Conservation (phyloP, 2,113 vertebrate species). For the Heteronetta atricapilla region DNA sequence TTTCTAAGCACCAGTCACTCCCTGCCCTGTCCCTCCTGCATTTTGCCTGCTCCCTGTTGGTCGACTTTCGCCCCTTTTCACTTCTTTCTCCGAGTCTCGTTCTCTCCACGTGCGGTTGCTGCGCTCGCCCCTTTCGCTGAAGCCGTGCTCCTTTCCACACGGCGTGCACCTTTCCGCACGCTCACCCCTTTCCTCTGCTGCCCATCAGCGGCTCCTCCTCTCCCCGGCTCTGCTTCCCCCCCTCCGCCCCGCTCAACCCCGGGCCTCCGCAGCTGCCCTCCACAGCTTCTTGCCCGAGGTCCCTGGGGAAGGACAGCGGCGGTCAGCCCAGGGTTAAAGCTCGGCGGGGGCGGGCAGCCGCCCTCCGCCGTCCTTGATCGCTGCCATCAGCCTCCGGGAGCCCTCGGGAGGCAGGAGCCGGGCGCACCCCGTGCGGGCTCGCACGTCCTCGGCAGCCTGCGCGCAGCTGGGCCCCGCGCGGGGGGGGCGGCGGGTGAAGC, state of each 20-base stretch:
- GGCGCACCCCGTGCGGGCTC: neutral
- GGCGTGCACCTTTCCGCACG: fast-evolving
- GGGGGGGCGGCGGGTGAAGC: neutral
- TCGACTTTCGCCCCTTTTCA: neutral
- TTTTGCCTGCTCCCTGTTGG: neutral
- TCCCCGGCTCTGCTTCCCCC: neutral
- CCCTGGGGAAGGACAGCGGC: neutral
- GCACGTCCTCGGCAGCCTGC: constrained; percentile 43
- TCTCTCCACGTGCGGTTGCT: neutral
- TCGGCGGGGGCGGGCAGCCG: neutral
- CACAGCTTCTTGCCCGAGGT: neutral
- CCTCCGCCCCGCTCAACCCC: neutral
- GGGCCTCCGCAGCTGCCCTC: neutral
- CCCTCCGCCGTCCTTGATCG: neutral
- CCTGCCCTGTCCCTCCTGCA: neutral
- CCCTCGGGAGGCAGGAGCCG: neutral
- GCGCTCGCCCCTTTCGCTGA: neutral
- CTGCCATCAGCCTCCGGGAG: neutral
- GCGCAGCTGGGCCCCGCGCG: neutral
- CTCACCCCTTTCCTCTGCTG: neutral
- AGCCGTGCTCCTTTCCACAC: neutral
- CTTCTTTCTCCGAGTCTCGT: neutral
- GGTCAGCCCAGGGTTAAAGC: neutral
- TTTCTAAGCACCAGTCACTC: neutral
- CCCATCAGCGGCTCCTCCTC: neutral